Conservation (phyloP, 1,140 invertebrate genomes). For the Drosophila dunni region DNA sequence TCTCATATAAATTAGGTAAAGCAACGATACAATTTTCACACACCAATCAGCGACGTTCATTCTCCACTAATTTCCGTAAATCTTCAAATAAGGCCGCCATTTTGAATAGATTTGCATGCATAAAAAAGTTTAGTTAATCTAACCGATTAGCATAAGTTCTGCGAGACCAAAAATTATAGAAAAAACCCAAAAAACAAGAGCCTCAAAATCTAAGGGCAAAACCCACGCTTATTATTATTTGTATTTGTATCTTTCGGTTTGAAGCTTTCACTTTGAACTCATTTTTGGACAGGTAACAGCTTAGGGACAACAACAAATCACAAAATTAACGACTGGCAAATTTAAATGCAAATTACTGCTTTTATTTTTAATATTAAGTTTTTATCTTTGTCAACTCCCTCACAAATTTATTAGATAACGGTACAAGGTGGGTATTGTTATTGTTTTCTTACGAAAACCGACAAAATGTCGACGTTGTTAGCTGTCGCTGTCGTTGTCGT, state of each 20-base stretch:
- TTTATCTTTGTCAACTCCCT: slow-evolving; percentile 68
- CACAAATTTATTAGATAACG: slow-evolving; percentile 79
- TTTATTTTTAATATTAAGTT: slow-evolving; percentile 28
- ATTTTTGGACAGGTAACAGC: slow-evolving; percentile 60
- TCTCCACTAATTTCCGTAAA: slow-evolving; percentile 58
- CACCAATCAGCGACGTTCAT: slow-evolving; percentile 72
- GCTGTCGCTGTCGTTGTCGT: slow-evolving; percentile 64
- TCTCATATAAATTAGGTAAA: slow-evolving; percentile 37
- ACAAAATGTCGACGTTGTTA: slow-evolving; percentile 76
- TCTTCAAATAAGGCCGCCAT: slow-evolving; percentile 58
- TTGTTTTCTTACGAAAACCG: slow-evolving; percentile 75
- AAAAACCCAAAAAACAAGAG: slow-evolving; percentile 6
- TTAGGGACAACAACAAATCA: slow-evolving; percentile 52
- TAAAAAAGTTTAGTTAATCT: slow-evolving; percentile 64
- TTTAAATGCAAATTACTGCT: slow-evolving; percentile 63
- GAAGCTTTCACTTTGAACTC: slow-evolving; percentile 75
- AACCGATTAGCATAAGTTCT: slow-evolving; percentile 70
- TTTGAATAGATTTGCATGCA: slow-evolving; percentile 77
- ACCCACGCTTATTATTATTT: slow-evolving; percentile 65
- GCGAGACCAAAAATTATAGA: slow-evolving; percentile 7
- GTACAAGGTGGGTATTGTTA: slow-evolving; percentile 60
- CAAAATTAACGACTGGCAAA: slow-evolving; percentile 58
- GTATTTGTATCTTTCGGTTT: slow-evolving; percentile 8
- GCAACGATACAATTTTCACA: slow-evolving; percentile 72
- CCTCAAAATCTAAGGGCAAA: slow-evolving; percentile 58